Base-by-base conservation (phyloP, 2,888 invertebrate species). In the Helicoverpa assulta region DNA sequence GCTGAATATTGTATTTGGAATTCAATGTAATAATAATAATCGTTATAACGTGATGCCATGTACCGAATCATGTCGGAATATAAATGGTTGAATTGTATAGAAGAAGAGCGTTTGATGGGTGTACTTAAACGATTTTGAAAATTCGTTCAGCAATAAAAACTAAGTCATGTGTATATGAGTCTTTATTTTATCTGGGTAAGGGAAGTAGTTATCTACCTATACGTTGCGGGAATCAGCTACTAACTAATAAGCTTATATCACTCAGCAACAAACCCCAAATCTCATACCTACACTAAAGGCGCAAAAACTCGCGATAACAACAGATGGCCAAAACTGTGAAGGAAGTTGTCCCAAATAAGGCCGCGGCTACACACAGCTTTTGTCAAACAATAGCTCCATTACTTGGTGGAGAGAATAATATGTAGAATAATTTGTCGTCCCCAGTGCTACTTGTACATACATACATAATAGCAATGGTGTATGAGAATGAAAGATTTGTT, bases 401-500 rank as follows among this genome's bases (percentile, higher is more conserved):
- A 83, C 70, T 62, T 63, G 40, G 40, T 40, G 53, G 59, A 29
- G 66, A 50, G 54, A 70, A 52, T 51, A 58, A 73, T 69, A 83
- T 78, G 82, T 78, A 68, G 71, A 80, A 79, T 76, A 73, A 79
- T 78, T 54, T 78, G 86, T 88, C 87, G 81, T 78, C 64, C 62
- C 69, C 70, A 70, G 70, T 75, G 64, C 62, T 75, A 70, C 83
- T 85, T 77, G 83, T 83, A 84, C 86, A 88, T 85, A 88, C 88
- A 89, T 89, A 76, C 71, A 86, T 90, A n/a, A n/a, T n/a, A n/a
- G n/a, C n/a, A n/a, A n/a, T 91, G 81, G 85, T 57, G 60, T 74
- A 70, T 50, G 67, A 64, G 87, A 89, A 81, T 80, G 85, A 87
- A 83, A 56, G 59, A 53, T 53, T 8, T 53, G 50, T 60, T 71